Conservation (phyloP, 2,797 vertebrate genomes). For the Xyrichtys novacula region DNA sequence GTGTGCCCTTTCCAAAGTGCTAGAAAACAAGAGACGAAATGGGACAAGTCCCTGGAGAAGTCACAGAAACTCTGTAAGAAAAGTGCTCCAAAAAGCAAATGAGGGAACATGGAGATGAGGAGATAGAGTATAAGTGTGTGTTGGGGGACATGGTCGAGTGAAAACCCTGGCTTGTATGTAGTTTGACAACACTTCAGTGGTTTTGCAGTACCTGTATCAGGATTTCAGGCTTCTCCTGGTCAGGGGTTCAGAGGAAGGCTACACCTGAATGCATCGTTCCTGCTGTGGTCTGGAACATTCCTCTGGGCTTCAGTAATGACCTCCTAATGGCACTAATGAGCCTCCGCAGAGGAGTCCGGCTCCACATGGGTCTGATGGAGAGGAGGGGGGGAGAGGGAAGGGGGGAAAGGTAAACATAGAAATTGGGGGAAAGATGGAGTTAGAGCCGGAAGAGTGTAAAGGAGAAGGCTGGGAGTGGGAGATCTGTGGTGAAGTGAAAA, state of each 20-base stretch:
- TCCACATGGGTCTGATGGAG: conserved; percentile 38
- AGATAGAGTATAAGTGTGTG: conserved; percentile 13
- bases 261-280: conserved; percentile 67
- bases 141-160: conserved; percentile 8
- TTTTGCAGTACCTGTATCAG: conserved; percentile 34
- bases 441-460: conserved; percentile 48
- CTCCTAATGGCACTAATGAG: conserved; percentile 82
- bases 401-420: conserved; percentile 59
- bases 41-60: conserved; percentile 76
- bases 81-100: conserved; percentile 13
- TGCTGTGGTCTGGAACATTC: conserved; percentile 71
- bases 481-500: conserved; percentile 32
- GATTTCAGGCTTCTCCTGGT: conserved; percentile 40
- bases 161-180: neutral
- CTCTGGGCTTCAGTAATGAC: conserved; percentile 71
- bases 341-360: conserved; percentile 48
- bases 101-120: conserved; percentile 32
- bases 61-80: conserved; percentile 41
- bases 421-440: conserved; percentile 36
- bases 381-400: neutral
- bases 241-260: conserved; percentile 54
- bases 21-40: conserved; percentile 69
- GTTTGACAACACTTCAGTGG: conserved; percentile 3
- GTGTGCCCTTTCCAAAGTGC: conserved; percentile 63
- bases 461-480: conserved; percentile 28